Evolutionary conservation across 1,140 invertebrate species (phyloP), one percentile per base, ranked within the genome.

Genomic region (Thaumatotibia leucotreta): DNA sequence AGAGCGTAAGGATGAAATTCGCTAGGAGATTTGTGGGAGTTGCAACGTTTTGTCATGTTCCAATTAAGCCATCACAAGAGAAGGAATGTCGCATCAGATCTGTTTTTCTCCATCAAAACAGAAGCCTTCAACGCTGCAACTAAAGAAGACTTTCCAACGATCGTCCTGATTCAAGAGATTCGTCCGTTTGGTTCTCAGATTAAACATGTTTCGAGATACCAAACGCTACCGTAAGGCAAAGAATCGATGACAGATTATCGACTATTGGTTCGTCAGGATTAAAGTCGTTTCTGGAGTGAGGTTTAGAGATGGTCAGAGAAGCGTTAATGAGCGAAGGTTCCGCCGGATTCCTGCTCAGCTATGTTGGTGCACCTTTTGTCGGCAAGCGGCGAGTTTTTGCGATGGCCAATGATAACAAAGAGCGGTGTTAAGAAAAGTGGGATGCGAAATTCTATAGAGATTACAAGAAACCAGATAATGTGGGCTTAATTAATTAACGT

Each of bases 341-440:
- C 79, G 70, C 79, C 76, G 80, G 79, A 89, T 89, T 89, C 87
- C 84, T 70, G 32, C 63, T 61, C 73, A 80, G 83, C 79, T 74
- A 86, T 84, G 84, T 85, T 84, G 77, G 74, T 83, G 79, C 81
- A 70, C 82, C 87, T 84, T 89, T 90, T 90, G 88, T 88, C 88
- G 88, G 88, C 87, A 75, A 71, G 79, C 81, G 76, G 72, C 70
- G 65, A 76, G 77, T 90, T 89, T 88, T 89, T 90, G 86, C 79
- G 87, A 90, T 90, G 73, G 63, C 80, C 81, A 83, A 70, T 86
- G 87, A 90, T 90, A 90, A 88, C 86, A 87, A 85, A 82, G 83
- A 80, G 79, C 84, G 80, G 83, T 83, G 84, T 84, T 84, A 82
- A 82, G 83, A 82, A 79, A 80, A 82, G 74, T 76, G 76, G 72